Conservation (phyloP, 2,888 invertebrate species). For the Uloborus plumipes region DNA sequence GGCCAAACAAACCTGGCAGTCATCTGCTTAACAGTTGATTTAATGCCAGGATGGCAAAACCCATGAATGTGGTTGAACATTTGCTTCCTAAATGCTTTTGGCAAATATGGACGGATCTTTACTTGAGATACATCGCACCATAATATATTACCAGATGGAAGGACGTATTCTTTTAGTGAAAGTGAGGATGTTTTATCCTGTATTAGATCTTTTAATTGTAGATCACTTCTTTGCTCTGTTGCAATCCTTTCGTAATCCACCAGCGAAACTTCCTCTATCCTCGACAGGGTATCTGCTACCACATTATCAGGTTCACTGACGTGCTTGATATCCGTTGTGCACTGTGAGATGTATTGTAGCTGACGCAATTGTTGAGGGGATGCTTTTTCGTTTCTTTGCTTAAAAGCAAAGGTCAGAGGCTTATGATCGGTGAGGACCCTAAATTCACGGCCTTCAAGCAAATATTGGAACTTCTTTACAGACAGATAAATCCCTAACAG, state of each 20-base stretch:
- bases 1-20: slow-evolving; percentile 1
- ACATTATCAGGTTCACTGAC: slow-evolving; percentile 64
- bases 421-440: slow-evolving; percentile 32
- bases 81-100: slow-evolving; percentile 13
- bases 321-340: slow-evolving; percentile 70
- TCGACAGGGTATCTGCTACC: slow-evolving; percentile 34
- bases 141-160: slow-evolving; percentile 6
- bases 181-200: not conserved
- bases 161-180: not conserved
- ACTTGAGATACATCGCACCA: slow-evolving; percentile 15
- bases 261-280: slow-evolving; percentile 8
- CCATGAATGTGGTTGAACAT: slow-evolving; percentile 1
- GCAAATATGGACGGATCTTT: slow-evolving; percentile 26
- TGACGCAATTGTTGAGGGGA: slow-evolving; percentile 70
- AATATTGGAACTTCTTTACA: slow-evolving; percentile 65
- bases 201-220: not conserved
- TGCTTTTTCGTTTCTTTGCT: slow-evolving; percentile 5
- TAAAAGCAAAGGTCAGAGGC: slow-evolving; percentile 65
- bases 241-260: not conserved
- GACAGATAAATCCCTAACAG: slow-evolving; percentile 66
- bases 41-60: not conserved
- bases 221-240: not conserved
- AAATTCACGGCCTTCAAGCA: slow-evolving; percentile 54
- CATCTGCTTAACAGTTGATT: slow-evolving; percentile 11
- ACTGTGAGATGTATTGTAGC: slow-evolving; percentile 68